Evolutionary conservation across 2,797 vertebrate genomes (phyloP).

Genomic region (Aplochiton taeniatus): DNA sequence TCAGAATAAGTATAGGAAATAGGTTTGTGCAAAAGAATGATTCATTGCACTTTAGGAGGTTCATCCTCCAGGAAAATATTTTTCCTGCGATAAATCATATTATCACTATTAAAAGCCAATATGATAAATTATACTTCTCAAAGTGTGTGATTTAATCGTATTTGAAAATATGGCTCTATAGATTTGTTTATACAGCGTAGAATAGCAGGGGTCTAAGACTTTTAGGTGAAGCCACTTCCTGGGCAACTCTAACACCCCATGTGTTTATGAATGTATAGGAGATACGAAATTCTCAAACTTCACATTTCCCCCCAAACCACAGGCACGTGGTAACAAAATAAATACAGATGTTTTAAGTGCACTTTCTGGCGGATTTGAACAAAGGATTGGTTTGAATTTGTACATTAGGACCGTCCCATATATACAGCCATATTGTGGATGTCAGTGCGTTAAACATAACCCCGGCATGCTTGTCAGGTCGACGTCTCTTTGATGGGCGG

Average conservation of each 20-base stretch:
- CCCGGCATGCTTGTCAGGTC: background rate
- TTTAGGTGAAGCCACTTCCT: constrained; percentile 28
- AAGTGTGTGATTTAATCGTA: constrained; percentile 69
- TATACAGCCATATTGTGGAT: background rate
- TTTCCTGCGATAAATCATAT: constrained; percentile 77
- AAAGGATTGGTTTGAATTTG: background rate
- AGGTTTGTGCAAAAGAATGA: constrained; percentile 70
- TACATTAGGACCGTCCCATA: too few species aligned
- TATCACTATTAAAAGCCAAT: constrained; percentile 78
- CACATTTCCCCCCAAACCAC: too few species aligned
- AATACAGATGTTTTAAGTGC: background rate
- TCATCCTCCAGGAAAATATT: constrained; percentile 62
- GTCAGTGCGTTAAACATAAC: background rate
- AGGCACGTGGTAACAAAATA: too few species aligned
- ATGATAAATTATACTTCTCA: constrained; percentile 72
- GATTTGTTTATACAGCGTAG: constrained; percentile 52
- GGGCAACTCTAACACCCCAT: background rate
- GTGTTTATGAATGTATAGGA: too few species aligned
- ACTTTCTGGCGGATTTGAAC: too few species aligned
- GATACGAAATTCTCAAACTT: too few species aligned
- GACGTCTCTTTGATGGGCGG: background rate
- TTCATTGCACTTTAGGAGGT: constrained; percentile 75
- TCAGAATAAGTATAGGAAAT: constrained; percentile 59
- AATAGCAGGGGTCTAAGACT: constrained; percentile 36
- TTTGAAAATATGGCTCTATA: constrained; percentile 57